Conservation (phyloP, 2,113 vertebrate genomes). For the Tetraodon nigroviridis region DNA sequence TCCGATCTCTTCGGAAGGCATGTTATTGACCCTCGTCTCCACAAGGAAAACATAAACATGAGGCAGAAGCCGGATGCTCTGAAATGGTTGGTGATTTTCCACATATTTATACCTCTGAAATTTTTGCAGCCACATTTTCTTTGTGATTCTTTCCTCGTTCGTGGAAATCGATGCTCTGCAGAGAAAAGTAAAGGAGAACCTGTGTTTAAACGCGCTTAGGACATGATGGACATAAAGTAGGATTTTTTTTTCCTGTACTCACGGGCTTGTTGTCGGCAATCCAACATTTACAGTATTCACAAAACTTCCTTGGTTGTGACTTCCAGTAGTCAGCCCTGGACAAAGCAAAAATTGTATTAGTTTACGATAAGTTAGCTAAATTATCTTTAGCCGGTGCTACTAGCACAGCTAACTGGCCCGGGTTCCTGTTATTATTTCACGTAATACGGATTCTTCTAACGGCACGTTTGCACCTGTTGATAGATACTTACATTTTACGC, state of each 20-base stretch:
- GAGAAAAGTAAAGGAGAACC: background rate
- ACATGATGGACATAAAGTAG: background rate
- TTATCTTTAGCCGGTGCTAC: background rate
- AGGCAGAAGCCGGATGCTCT: background rate
- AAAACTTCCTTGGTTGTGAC: slow-evolving; percentile 98
- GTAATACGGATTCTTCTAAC: background rate
- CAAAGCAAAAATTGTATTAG: background rate
- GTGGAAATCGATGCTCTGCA: slow-evolving; percentile 92
- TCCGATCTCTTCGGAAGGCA: background rate
- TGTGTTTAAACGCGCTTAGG: background rate
- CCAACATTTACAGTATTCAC: slow-evolving; percentile 99
- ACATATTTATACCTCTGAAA: slow-evolving; percentile 80
- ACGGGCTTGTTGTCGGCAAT: slow-evolving; percentile 99
- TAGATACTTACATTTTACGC: slow-evolving; percentile 46
- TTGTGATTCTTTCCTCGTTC: slow-evolving; percentile 99
- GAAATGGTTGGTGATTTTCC: background rate
- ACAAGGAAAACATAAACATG: background rate
- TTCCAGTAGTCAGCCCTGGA: slow-evolving; percentile 99
- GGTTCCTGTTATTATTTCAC: background rate
- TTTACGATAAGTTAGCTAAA: background rate
- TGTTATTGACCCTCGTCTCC: background rate
- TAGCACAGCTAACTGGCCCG: slow-evolving; percentile 1
- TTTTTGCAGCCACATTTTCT: slow-evolving; percentile 96
- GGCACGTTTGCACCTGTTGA: rapidly evolving
- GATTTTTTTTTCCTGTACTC: slow-evolving; percentile 43